A percentile compares a stretch with the other conserved stretches of the same genome.
Evolutionary conservation across 2,797 vertebrate genomes (phyloP).

Genomic region (Phalanger gymnotis): DNA sequence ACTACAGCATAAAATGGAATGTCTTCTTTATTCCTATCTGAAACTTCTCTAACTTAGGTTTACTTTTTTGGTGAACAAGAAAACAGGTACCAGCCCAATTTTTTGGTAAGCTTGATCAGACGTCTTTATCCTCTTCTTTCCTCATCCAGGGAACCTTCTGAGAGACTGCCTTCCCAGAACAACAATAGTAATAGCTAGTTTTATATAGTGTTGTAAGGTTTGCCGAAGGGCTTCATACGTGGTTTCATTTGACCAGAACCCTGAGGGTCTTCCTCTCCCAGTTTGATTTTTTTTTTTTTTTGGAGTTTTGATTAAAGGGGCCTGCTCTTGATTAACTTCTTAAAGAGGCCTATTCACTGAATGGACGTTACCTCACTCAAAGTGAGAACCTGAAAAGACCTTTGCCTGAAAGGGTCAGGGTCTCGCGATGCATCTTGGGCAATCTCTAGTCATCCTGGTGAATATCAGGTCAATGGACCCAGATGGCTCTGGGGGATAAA

Average conservation of each 20-base stretch:
- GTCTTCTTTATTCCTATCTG: not conserved
- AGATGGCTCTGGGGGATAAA: too few species aligned
- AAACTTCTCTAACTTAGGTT: not conserved
- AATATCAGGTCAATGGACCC: too few species aligned
- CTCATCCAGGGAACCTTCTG: not conserved
- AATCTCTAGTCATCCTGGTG: too few species aligned
- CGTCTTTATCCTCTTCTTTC: not conserved
- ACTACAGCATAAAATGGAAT: not conserved
- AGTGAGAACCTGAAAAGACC: too few species aligned
- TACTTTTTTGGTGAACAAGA: not conserved
- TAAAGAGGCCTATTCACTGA: too few species aligned
- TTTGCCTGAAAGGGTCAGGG: too few species aligned
- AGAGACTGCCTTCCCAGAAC: not conserved
- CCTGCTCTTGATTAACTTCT: too few species aligned
- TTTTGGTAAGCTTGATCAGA: not conserved
- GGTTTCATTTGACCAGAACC: not conserved
- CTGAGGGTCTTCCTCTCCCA: too few species aligned
- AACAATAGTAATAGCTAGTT: not conserved
- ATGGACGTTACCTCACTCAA: too few species aligned
- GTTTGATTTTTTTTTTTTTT: too few species aligned
- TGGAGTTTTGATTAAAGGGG: too few species aligned
- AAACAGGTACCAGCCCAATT: not conserved
- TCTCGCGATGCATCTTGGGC: too few species aligned
- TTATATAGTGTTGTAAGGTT: not conserved
- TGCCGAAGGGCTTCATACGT: not conserved